phyloP scores from a whole-genome alignment of 1,140 invertebrate genomes.

The Drosophila baimaii region DNA sequence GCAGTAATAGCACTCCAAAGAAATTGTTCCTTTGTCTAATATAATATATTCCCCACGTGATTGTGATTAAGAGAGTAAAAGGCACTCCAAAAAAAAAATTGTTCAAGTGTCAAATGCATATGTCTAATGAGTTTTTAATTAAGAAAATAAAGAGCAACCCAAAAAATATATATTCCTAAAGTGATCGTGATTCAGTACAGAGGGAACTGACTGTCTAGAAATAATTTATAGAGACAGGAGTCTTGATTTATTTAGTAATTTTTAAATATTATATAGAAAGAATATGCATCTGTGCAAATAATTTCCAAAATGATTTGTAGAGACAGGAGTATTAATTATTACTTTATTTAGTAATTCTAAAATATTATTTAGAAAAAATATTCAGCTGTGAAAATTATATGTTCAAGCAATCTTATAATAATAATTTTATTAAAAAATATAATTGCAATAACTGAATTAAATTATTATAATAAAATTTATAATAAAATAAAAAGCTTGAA shows the following conservation, averaged over 20 bases:
- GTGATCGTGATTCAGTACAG: too few species aligned
- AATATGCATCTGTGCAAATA: too few species aligned
- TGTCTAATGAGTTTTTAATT: too few species aligned
- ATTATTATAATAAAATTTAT: not conserved
- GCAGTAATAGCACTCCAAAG: not conserved
- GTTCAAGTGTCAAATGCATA: too few species aligned
- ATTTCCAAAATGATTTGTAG: too few species aligned
- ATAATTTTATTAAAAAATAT: not conserved
- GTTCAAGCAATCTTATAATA: too few species aligned
- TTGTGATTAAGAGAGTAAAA: not conserved
- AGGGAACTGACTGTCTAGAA: not conserved
- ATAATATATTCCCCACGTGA: not conserved
- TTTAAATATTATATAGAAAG: not conserved
- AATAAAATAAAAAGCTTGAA: not conserved
- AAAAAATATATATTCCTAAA: not conserved
- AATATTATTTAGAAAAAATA: not conserved
- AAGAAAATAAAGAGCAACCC: not conserved
- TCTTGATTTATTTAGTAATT: not conserved
- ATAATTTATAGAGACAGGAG: not conserved
- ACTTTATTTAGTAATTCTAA: not conserved
- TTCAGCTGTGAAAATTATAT: too few species aligned
- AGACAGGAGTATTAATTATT: too few species aligned
- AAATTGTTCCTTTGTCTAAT: not conserved
- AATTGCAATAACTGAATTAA: not conserved
- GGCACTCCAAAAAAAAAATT: not conserved